A percentile compares a stretch with the other conserved stretches of the same genome.
phyloP scores from a whole-genome alignment of 2,888 invertebrate species.

The Panzeria rudis region DNA sequence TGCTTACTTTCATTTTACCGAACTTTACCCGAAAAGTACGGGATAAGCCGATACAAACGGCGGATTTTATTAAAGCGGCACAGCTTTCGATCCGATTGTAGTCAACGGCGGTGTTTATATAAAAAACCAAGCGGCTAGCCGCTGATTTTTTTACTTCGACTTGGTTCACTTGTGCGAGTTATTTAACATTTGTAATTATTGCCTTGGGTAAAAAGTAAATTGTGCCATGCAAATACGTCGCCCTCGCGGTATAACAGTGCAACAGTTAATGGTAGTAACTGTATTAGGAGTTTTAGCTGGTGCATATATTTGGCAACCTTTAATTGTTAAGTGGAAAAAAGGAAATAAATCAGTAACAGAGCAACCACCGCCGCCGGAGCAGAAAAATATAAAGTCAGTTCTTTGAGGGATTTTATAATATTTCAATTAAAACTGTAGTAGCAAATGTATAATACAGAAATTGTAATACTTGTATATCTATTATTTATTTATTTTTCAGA shows the following conservation, averaged over 20 bases:
- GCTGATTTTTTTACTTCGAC: too few species aligned
- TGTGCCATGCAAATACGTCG: constrained; percentile 82
- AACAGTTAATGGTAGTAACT: constrained; percentile 82
- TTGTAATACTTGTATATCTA: too few species aligned
- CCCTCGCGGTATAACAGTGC: constrained; percentile 81
- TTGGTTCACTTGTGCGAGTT: constrained; percentile 11
- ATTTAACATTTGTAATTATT: constrained; percentile 42
- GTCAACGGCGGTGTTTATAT: neutral
- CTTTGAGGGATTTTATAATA: neutral
- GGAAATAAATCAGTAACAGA: constrained; percentile 72
- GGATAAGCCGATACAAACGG: too few species aligned
- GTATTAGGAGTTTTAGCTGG: constrained; percentile 82
- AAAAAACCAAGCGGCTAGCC: neutral
- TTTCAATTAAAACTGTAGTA: constrained; percentile 7
- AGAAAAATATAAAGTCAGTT: constrained; percentile 56
- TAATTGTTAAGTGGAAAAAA: constrained; percentile 78
- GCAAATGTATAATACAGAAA: neutral
- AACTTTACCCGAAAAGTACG: too few species aligned
- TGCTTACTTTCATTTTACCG: too few species aligned
- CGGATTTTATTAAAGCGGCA: too few species aligned
- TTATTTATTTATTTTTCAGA: constrained; percentile 75
- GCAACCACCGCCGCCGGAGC: neutral
- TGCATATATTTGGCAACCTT: constrained; percentile 84
- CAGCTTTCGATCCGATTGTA: too few species aligned
- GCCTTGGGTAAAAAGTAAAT: neutral